Conservation (phyloP, 2,888 invertebrate genomes). For the Mythimna vitellina region DNA sequence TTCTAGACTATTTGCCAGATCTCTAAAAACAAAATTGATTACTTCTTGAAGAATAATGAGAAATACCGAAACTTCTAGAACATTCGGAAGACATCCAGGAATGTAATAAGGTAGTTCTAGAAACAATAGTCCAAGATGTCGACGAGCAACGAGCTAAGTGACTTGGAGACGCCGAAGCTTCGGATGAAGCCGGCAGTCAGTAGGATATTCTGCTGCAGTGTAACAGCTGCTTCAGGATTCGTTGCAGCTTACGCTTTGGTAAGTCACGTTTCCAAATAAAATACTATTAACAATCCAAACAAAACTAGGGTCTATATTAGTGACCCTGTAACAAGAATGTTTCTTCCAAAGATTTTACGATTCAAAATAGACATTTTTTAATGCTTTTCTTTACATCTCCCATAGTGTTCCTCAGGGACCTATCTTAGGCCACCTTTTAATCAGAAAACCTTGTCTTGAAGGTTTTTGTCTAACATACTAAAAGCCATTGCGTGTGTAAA, state of each 20-base stretch:
- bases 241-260: slow-evolving; percentile 89
- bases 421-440: not conserved
- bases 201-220: slow-evolving; percentile 88
- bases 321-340: too few relatives aligned
- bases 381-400: not conserved
- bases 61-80: slow-evolving; percentile 27
- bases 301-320: not conserved
- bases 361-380: too few relatives aligned
- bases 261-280: slow-evolving; percentile 53
- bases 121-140: slow-evolving; percentile 76
- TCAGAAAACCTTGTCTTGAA: slow-evolving; percentile 5
- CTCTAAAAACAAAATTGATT: not conserved
- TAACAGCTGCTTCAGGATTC: slow-evolving; percentile 88
- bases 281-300: not conserved
- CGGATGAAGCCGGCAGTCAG: slow-evolving; percentile 87
- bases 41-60: slow-evolving; percentile 35
- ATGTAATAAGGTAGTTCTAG: slow-evolving; percentile 32
- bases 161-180: slow-evolving; percentile 78
- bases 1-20: slow-evolving; percentile 11
- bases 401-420: not conserved
- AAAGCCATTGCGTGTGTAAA: slow-evolving; percentile 20
- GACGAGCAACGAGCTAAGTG: slow-evolving; percentile 82
- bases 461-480: slow-evolving; percentile 1
- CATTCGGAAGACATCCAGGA: slow-evolving; percentile 16
- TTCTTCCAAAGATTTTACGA: too few relatives aligned